phyloP scores from a whole-genome alignment of 2,113 vertebrate genomes.

The Cercopithecus mona region DNA sequence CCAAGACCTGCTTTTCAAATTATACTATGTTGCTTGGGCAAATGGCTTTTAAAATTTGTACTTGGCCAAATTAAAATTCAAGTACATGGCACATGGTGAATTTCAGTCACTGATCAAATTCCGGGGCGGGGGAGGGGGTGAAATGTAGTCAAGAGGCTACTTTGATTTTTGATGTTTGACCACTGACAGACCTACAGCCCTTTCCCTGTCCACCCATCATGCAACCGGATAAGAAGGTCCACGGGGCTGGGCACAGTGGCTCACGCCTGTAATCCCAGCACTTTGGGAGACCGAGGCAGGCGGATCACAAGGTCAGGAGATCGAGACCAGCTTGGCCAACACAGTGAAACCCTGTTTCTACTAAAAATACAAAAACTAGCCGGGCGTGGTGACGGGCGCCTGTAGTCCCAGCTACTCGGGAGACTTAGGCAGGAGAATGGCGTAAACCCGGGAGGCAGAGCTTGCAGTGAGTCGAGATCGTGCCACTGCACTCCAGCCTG shows the following conservation, averaged over 20 bases:
- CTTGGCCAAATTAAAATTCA: too few relatives aligned
- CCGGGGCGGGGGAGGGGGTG: neutral
- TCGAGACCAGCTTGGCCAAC: accelerated
- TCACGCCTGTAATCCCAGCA: too few relatives aligned
- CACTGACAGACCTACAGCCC: neutral
- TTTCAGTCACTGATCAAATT: neutral
- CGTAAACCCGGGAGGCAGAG: accelerated
- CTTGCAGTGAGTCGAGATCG: accelerated
- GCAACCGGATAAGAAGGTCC: neutral
- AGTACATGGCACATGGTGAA: neutral
- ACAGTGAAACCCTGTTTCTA: accelerated
- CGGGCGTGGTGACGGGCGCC: accelerated
- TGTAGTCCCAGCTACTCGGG: accelerated
- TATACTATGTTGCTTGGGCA: neutral
- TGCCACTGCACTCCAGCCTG: too few relatives aligned
- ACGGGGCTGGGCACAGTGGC: too few relatives aligned
- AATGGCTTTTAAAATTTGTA: neutral
- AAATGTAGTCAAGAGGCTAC: neutral
- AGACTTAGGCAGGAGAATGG: too few relatives aligned
- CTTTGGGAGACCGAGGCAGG: too few relatives aligned
- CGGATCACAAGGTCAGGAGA: accelerated
- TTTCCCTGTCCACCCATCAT: neutral
- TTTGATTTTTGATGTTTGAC: neutral
- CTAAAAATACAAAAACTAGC: too few relatives aligned
- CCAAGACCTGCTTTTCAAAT: neutral